These are phyloP conservation scores for Hippoglossus stenolepis DNA, from an alignment of 2,113 vertebrate genomes.

Conservation along the genomic window DNA sequence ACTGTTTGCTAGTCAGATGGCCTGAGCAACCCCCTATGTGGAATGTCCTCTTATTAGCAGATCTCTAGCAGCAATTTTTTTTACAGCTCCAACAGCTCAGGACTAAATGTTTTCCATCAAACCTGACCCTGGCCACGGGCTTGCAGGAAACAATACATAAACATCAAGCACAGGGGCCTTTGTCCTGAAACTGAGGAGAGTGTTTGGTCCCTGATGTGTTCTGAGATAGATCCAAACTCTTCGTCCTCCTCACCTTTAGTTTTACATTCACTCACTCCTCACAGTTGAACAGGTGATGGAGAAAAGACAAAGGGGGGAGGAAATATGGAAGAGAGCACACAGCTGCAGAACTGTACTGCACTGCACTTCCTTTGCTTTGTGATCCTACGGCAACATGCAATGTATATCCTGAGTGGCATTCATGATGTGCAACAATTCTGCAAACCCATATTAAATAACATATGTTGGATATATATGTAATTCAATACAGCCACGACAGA, in stretches of 20 bases:
- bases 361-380: constrained; percentile 4
- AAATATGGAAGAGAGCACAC: constrained; percentile 30
- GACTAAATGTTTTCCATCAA: constrained; percentile 28
- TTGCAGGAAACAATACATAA: background rate
- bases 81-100: constrained; percentile 31
- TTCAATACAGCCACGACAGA: background rate
- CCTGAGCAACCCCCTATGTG: constrained; percentile 75
- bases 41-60: constrained; percentile 87
- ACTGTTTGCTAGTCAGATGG: constrained; percentile 54
- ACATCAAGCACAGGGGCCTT: constrained; percentile 25
- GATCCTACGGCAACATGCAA: constrained; percentile 5
- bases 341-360: constrained; percentile 8
- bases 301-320: constrained; percentile 81
- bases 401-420: constrained; percentile 46
- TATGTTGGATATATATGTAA: constrained; percentile 3
- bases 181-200: constrained; percentile 10
- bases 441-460: background rate
- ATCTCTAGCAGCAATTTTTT: constrained; percentile 61
- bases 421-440: constrained; percentile 23
- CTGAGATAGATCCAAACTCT: constrained; percentile 86
- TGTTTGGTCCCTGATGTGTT: constrained; percentile 17
- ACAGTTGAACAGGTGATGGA: constrained; percentile 96
- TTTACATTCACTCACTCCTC: constrained; percentile 96
- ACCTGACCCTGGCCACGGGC: constrained; percentile 13
- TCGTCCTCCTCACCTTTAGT: constrained; percentile 67